A percentile compares a stretch with the other conserved stretches of the same genome.
These are phyloP conservation scores for Neopipo cinnamomea DNA, from an alignment of 2,113 vertebrate species.

Conservation along the genomic window DNA sequence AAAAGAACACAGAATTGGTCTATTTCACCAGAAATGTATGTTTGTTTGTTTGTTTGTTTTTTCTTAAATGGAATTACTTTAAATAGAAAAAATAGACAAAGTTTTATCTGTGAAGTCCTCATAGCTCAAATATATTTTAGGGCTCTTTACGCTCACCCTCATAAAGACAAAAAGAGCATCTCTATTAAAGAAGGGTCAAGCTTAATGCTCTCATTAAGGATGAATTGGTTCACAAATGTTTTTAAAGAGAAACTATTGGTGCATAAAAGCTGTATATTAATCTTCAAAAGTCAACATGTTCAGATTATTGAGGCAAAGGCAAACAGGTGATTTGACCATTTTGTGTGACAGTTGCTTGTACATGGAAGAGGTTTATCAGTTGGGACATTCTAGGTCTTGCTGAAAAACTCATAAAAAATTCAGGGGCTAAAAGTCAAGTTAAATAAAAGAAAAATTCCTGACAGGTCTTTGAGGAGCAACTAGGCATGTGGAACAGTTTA, in stretches of 20 bases:
- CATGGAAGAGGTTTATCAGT: background rate
- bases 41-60: background rate
- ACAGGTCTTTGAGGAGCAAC: background rate
- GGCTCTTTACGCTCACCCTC: background rate
- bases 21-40: background rate
- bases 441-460: background rate
- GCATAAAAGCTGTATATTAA: background rate
- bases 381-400: background rate
- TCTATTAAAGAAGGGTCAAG: background rate
- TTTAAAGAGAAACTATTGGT: background rate
- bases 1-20: conserved; percentile 5
- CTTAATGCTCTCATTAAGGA: background rate
- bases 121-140: background rate
- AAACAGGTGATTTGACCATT: background rate
- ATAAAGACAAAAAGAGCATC: background rate
- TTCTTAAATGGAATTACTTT: background rate
- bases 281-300: background rate
- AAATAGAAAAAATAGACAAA: background rate
- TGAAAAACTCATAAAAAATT: background rate
- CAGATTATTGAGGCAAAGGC: background rate
- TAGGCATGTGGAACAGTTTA: background rate
- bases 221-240: background rate
- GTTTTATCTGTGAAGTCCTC: background rate
- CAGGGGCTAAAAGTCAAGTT: background rate
- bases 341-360: background rate